phyloP scores from a whole-genome alignment of 2,797 vertebrate species.

The Coluber constrictor region DNA sequence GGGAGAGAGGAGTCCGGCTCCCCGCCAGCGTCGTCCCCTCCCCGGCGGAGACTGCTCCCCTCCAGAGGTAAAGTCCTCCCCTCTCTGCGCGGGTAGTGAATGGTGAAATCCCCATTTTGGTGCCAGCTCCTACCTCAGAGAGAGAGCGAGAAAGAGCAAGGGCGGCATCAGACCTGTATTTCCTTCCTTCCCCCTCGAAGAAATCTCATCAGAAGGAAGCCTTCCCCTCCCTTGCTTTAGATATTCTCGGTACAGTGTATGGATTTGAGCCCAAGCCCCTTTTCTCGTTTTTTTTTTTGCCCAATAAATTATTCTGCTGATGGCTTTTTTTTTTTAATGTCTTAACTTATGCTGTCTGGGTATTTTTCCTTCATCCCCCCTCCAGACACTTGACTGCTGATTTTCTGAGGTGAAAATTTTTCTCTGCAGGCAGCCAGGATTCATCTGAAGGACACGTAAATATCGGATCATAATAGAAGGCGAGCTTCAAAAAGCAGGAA shows the following conservation, averaged over 20 bases:
- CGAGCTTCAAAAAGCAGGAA: slow-evolving; percentile 61
- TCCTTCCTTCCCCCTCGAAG: background rate
- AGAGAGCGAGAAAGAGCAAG: background rate
- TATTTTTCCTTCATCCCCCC: slow-evolving; percentile 35
- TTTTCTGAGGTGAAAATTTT: slow-evolving; percentile 64
- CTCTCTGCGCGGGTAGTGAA: slow-evolving; percentile 41
- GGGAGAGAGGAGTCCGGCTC: slow-evolving; percentile 66
- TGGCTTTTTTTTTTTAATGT: slow-evolving; percentile 18
- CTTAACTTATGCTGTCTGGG: slow-evolving; percentile 55
- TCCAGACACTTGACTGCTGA: slow-evolving; percentile 50
- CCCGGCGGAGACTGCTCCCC: slow-evolving; percentile 62
- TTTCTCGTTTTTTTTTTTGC: background rate
- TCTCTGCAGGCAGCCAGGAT: slow-evolving; percentile 57
- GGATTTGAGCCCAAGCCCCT: slow-evolving; percentile 54
- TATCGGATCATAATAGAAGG: slow-evolving; percentile 61
- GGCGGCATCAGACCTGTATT: slow-evolving; percentile 14
- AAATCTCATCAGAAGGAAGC: slow-evolving; percentile 44
- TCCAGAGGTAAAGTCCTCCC: slow-evolving; percentile 61
- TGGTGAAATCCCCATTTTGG: slow-evolving; percentile 13
- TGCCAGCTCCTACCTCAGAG: slow-evolving; percentile 10
- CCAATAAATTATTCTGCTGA: slow-evolving; percentile 4
- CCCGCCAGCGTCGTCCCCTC: slow-evolving; percentile 60
- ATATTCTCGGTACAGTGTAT: slow-evolving; percentile 23
- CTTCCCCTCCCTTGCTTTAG: slow-evolving; percentile 23
- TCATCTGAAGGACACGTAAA: slow-evolving; percentile 61